phyloP scores from a whole-genome alignment of 1,140 invertebrate species.

The Theocolax elegans region DNA sequence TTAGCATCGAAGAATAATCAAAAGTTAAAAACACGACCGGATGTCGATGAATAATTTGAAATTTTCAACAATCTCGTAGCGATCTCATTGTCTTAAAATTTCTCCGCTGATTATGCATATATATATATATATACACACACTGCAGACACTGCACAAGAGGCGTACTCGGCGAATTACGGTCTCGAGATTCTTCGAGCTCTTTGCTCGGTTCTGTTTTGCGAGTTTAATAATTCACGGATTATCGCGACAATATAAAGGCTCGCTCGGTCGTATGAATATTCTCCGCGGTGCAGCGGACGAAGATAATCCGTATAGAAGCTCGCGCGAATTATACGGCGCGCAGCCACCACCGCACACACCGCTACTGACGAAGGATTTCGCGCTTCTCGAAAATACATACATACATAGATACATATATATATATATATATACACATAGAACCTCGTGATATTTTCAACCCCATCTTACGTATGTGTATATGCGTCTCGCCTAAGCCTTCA shows the following conservation, averaged over 20 bases:
- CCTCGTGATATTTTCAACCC: slow-evolving; percentile 1
- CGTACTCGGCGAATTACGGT: background rate
- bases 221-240: slow-evolving; percentile 42
- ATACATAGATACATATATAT: background rate
- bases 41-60: no score
- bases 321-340: slow-evolving; percentile 22
- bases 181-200: background rate
- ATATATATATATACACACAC: no score
- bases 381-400: slow-evolving; percentile 18
- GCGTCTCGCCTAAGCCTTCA: background rate
- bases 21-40: no score
- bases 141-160: no score
- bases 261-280: slow-evolving; percentile 33
- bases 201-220: background rate
- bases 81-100: background rate
- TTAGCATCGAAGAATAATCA: no score
- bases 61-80: background rate
- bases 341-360: background rate
- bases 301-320: slow-evolving; percentile 25
- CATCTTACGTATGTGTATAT: background rate
- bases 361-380: slow-evolving; percentile 42
- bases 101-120: no score
- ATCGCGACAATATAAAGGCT: slow-evolving; percentile 34
- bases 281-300: background rate
- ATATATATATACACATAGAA: background rate